Evolutionary conservation across 2,113 vertebrate species (phyloP).

Genomic region (Pyxicephalus adspersus): DNA sequence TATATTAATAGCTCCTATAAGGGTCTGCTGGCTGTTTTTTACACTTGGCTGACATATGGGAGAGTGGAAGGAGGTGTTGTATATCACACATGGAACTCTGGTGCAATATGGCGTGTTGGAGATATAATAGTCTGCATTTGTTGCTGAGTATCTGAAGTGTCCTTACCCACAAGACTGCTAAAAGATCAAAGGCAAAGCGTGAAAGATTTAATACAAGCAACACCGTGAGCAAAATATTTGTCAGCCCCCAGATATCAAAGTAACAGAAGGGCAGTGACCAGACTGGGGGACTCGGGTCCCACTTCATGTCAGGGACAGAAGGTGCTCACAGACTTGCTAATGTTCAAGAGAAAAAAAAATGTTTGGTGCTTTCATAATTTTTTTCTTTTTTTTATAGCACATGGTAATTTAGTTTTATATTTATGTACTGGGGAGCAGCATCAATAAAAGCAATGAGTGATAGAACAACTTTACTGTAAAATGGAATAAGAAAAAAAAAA

Average conservation of each 20-base stretch:
- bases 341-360: too few relatives aligned
- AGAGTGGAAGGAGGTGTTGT: constrained; percentile 75
- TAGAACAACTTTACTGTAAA: too few relatives aligned
- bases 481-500: too few relatives aligned
- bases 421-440: too few relatives aligned
- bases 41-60: constrained; percentile 72
- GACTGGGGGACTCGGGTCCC: too few relatives aligned
- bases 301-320: too few relatives aligned
- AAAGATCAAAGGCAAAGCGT: constrained; percentile 37
- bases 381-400: too few relatives aligned
- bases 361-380: too few relatives aligned
- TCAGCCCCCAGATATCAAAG: neutral
- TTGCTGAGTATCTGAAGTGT: constrained; percentile 63
- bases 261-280: constrained; percentile 5
- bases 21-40: constrained; percentile 41
- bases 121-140: constrained; percentile 67
- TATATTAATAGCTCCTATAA: constrained; percentile 4
- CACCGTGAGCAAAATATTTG: constrained; percentile 13
- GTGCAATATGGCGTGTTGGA: constrained; percentile 76
- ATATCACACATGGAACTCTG: constrained; percentile 73
- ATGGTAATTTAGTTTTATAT: too few relatives aligned
- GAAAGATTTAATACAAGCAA: constrained; percentile 1
- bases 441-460: too few relatives aligned
- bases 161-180: constrained; percentile 15
- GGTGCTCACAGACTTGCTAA: too few relatives aligned